Evolutionary conservation across 2,113 vertebrate species (phyloP), one percentile per base, ranked within the genome.

Genomic region (Herpailurus yagouaroundi): DNA sequence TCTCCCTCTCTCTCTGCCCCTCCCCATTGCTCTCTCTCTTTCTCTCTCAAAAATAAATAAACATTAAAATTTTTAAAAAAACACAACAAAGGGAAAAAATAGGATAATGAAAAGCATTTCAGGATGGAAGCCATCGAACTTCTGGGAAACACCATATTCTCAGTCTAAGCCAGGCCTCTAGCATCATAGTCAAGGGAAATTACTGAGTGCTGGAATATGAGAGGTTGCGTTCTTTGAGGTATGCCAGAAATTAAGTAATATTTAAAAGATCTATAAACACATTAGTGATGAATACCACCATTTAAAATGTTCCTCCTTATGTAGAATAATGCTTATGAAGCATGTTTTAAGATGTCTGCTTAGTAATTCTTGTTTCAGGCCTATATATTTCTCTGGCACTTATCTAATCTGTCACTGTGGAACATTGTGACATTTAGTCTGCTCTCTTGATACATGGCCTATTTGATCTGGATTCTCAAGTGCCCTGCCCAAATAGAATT

Each of bases 391-490:
- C 25, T 83, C 36, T 48, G 64, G 29, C 64, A 74, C 52, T 91
- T 87, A 87, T 31, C 36, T 91, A 38, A 87, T 90, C 60, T 87
- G 38, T 94, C 85, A 79, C 68, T 31, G 11, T 87, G 81, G 69
- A 92, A 80, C 68, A 73, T 7, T 79, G 33, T 94, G 93, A 91
- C 48, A 84, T 89, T 97, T 91, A 57, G 18, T 91, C 55, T 92
- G 38, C 21, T 93, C n/a, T 91, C 71, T 87, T 88, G 64, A 74
- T 95, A n/a, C 38, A 52, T 84, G 63, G 29, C 64, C 63, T 83
- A 25, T 80, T 94, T 93, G 48, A 90, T 96, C 48, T 92, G 73
- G 71, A 66, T 87, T 95, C 69, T 82, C 95, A 89, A 93, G 48
- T 82, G 31, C 13, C 25, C 23, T 31, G 31, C 69, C 83, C 87